Evolutionary conservation across 2,113 vertebrate species (phyloP).

Genomic region (Tupaia chinensis): DNA sequence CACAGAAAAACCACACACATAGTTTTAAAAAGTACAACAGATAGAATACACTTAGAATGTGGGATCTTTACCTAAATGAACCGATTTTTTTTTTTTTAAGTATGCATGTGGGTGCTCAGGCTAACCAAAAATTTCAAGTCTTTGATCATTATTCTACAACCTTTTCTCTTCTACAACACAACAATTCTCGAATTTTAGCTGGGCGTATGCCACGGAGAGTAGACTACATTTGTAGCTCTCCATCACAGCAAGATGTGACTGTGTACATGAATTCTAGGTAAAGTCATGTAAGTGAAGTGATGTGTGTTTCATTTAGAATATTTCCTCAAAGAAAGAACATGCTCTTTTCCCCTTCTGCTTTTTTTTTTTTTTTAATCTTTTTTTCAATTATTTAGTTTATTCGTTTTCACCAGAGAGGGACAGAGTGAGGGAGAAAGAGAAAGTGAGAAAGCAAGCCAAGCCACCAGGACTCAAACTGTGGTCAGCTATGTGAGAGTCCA

Average conservation of each 20-base stretch:
- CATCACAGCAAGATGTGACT: not conserved
- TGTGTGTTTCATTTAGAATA: not conserved
- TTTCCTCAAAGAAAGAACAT: not conserved
- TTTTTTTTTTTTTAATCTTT: too few relatives aligned
- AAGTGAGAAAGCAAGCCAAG: too few relatives aligned
- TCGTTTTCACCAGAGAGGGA: too few relatives aligned
- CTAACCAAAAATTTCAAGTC: not conserved
- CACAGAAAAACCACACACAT: not conserved
- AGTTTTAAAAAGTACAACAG: not conserved
- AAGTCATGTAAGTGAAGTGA: not conserved
- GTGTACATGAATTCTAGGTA: not conserved
- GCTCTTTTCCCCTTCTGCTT: not conserved
- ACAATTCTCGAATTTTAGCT: not conserved
- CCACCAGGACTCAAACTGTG: too few relatives aligned
- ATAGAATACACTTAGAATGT: not conserved
- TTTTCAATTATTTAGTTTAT: too few relatives aligned
- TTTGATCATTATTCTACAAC: not conserved
- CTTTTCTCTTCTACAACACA: not conserved
- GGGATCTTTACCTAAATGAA: not conserved
- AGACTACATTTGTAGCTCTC: not conserved
- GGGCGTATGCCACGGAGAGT: not conserved
- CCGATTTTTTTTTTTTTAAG: not conserved
- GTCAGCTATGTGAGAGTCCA: too few relatives aligned
- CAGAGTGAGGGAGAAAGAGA: too few relatives aligned
- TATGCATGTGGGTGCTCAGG: not conserved